A percentile compares a stretch with the other conserved stretches of the same genome.
Evolutionary conservation across 1,140 invertebrate genomes (phyloP).

Genomic region (Leptinotarsa undecemlineata): DNA sequence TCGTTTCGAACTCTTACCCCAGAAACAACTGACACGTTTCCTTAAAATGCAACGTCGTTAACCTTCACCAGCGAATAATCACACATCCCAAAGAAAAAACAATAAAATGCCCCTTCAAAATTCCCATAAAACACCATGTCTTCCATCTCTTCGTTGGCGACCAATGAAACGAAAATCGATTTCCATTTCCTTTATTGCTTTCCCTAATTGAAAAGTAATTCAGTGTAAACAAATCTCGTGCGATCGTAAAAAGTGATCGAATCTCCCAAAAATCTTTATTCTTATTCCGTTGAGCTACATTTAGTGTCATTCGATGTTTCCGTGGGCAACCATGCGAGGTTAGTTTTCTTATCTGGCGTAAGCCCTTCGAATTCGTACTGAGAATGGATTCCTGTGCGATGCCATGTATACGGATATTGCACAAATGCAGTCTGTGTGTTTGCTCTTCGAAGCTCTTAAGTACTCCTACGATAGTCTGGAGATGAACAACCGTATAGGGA

Average conservation of each 20-base stretch:
- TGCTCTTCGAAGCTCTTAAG: conserved; percentile 2
- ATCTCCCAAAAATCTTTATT: conserved; percentile 16
- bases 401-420: conserved; percentile 10
- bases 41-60: neutral
- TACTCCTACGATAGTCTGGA: neutral
- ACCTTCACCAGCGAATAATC: neutral
- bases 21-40: no score
- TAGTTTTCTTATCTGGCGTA: conserved; percentile 25
- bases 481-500: neutral
- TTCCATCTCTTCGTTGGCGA: neutral
- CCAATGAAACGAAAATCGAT: neutral
- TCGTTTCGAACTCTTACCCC: no score
- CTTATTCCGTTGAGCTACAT: conserved; percentile 20
- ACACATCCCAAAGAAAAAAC: neutral
- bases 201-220: conserved; percentile 27
- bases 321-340: conserved; percentile 19
- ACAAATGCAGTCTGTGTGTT: conserved; percentile 12
- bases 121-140: neutral
- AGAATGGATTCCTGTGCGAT: neutral
- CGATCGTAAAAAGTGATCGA: conserved; percentile 27
- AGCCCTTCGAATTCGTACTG: neutral
- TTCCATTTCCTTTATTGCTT: conserved; percentile 23
- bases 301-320: conserved; percentile 12
- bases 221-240: conserved; percentile 14
- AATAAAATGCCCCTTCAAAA: neutral